Base-by-base conservation (phyloP, 2,113 vertebrate genomes). In the Myotis brandtii region DNA sequence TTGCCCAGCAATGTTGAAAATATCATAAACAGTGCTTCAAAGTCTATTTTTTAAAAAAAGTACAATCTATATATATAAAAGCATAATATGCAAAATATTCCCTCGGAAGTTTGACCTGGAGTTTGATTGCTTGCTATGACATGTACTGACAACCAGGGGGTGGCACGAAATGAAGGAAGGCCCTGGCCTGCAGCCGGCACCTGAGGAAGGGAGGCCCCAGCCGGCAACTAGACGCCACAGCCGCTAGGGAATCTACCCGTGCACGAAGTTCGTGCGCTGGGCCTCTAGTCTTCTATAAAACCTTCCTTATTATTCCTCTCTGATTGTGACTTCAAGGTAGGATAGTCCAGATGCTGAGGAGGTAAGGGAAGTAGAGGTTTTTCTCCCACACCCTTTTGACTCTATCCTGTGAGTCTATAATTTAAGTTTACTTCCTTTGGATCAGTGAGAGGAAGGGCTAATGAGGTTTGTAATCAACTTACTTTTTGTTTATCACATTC, bases 401-500 rank as follows among this genome's bases (percentile, higher is more conserved):
- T 77, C 12, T 67, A 9, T 18, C n/a, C 11, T 30, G 20, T 46
- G 32, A 64, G 4, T 73, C 10, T 89, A 43, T 34, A 59, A 34
- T 46, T n/a, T 40, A 25, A 67, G 3, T 88, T 43, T 86, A 46
- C 18, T 40, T 91, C 50, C 37, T 85, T 77, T 85, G 34, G 27
- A n/a, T 17, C 6, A 67, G 6, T 18, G 21, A 48, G 11, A 83
- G 14, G 27, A 59, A 1, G 3, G 16, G 5, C 46, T 56, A 9
- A 9, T 76, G n/a, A 83, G 27, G 9, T 70, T 79, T 92, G 52
- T 23, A 88, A 85, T 1, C 12, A 76, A 5, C 67, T n/a, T 67
- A 83, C 62, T 54, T 91, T 95, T 77, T 1, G 0, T 40, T 86
- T 94, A 37, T 67, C 59, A 64, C 17, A 27, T 94, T 85, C 46